Percentiles rank a stretch among this genome's conserved stretches.
phyloP scores from a whole-genome alignment of 2,113 vertebrate genomes.

The Cacatua alba region DNA sequence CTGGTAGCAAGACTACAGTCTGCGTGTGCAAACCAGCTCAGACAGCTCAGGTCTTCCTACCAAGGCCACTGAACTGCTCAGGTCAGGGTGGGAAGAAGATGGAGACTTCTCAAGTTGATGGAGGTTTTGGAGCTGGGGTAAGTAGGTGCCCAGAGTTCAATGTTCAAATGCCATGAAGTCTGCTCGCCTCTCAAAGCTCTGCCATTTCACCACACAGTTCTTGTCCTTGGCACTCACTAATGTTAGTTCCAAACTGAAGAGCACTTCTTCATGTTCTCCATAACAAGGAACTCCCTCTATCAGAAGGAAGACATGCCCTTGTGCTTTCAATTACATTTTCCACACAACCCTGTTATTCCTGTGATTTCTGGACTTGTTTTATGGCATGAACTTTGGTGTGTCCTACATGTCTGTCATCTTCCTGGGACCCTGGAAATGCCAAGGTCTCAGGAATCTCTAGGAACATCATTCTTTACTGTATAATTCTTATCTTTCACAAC shows the following conservation, averaged over 20 bases:
- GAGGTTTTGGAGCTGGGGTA: background rate
- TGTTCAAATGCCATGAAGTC: background rate
- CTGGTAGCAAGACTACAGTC: background rate
- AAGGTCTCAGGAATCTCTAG: background rate
- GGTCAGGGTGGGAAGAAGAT: background rate
- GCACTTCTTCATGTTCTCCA: background rate
- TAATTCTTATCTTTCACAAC: background rate
- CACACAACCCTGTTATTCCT: background rate
- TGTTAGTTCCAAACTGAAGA: background rate
- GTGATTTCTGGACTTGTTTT: background rate
- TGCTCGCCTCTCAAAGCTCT: background rate
- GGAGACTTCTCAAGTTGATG: background rate
- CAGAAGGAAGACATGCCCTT: background rate
- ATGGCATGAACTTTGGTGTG: background rate
- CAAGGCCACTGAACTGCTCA: background rate
- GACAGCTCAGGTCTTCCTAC: background rate
- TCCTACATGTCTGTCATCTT: background rate
- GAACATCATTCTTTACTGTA: background rate
- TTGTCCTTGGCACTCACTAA: background rate
- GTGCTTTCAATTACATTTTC: background rate
- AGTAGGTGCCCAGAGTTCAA: background rate
- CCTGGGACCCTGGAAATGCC: background rate
- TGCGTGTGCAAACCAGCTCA: background rate
- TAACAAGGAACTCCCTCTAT: background rate
- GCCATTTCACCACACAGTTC: background rate